Conservation (phyloP, 2,797 vertebrate genomes). For the Catamblyrhynchus diadema region DNA sequence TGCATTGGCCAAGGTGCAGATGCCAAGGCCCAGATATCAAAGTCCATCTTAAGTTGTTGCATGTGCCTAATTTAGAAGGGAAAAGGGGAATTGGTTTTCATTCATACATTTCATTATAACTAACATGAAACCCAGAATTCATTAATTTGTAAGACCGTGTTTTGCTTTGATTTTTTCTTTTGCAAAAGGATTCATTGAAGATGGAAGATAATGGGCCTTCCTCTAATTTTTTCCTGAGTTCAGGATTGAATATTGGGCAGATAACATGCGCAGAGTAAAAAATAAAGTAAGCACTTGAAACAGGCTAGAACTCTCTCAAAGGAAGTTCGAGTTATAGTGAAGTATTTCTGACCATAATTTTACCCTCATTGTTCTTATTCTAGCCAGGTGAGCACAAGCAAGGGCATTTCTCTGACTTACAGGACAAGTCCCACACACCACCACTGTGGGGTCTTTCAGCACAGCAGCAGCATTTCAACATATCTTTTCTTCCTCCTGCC, state of each 20-base stretch:
- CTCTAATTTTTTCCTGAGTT: background rate
- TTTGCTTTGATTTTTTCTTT: background rate
- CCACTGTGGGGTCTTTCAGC: background rate
- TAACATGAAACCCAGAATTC: background rate
- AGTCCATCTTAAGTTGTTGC: background rate
- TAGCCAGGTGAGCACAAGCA: background rate
- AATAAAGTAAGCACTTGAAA: background rate
- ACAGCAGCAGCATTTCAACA: background rate
- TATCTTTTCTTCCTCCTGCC: background rate
- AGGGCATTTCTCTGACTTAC: background rate
- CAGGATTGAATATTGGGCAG: background rate
- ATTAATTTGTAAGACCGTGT: rapidly evolving
- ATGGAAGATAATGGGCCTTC: background rate
- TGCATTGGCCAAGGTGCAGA: background rate
- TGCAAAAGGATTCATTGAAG: background rate
- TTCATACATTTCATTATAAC: background rate
- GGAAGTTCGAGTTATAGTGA: background rate
- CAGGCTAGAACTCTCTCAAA: background rate
- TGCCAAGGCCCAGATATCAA: background rate
- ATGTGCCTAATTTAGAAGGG: background rate
- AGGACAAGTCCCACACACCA: background rate
- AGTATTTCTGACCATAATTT: background rate
- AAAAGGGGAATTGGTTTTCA: background rate
- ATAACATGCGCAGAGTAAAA: background rate
- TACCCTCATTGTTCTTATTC: background rate